Evolutionary conservation across 2,113 vertebrate genomes (phyloP), one percentile per base, ranked within the genome.

Genomic region (Tychaedon coryphoeus): DNA sequence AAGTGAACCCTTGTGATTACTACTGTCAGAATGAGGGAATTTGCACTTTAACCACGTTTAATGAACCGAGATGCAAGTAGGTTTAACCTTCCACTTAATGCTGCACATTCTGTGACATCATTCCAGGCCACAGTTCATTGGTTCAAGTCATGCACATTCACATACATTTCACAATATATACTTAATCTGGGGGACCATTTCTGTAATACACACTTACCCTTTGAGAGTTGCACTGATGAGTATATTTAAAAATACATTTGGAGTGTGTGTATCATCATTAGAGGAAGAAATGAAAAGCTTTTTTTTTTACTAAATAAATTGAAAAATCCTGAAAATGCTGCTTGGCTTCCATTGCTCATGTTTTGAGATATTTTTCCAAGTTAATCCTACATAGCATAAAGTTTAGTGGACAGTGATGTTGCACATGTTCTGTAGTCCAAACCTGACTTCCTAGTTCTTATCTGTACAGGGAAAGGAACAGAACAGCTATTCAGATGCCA

Each of bases 21-120:
- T 99, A 99, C 99, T 99, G 99, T 99, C 99, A 99, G 99, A 99
- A 99, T 99, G 99, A 99, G 98, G 99, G 99, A 98, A 99, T 99
- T 98, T 99, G 99, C 99, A 98, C 99, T 98, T 99, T 99, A 99
- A 99, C 99, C 97, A 97, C 99, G 98, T 98, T 99, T 99, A 99
- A 99, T 99, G 99, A 99, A 98, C 99, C 99, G 75, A 99, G 98
- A 98, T 99, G 99, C 99, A 99, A 99, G 99, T 99, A 99, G 99
- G 99, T 99, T 99, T 98, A 98, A 98, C 98, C 98, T 98, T 98
- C 98, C 98, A 97, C 98, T 98, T 98, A 98, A 98, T 60, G 81
- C 98, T 97, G 97, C 93, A 56, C 97, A 98, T 98, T 94, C 74
- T 98, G 97, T 98, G 97, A 98, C 97, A 98, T 98, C 98, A 98